A percentile compares a stretch with the other conserved stretches of the same genome.
Evolutionary conservation across 2,113 vertebrate species (phyloP).

Genomic region (Mandrillus leucophaeus): DNA sequence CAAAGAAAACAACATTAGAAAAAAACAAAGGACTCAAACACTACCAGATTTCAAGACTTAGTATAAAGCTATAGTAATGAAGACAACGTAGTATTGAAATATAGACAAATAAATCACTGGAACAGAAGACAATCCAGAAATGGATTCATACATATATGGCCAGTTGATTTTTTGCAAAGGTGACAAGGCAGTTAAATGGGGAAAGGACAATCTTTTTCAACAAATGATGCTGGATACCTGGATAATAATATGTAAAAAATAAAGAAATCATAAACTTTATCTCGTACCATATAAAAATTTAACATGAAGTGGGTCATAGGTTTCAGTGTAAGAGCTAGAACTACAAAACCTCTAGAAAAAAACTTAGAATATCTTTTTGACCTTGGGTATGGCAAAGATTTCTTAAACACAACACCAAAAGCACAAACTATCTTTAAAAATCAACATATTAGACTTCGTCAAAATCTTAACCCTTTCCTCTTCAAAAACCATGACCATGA

Average conservation of each 20-base stretch:
- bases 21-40: not conserved
- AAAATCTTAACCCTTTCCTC: not conserved
- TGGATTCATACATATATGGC: not conserved
- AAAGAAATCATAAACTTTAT: not conserved
- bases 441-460: not conserved
- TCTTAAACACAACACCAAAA: not conserved
- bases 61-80: not conserved
- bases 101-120: not conserved
- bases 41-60: not conserved
- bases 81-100: not conserved
- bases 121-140: not conserved
- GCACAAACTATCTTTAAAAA: not conserved
- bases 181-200: not conserved
- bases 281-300: not conserved
- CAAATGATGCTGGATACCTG: not conserved
- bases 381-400: not conserved
- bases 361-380: not conserved
- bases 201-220: not conserved
- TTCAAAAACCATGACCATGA: not conserved
- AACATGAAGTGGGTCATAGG: not conserved
- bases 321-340: not conserved
- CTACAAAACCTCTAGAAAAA: not conserved
- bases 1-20: not conserved
- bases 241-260: not conserved
- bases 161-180: not conserved